Evolutionary conservation across 2,797 vertebrate species (phyloP), one percentile per base, ranked within the genome.

Genomic region (Octomys mimax): DNA sequence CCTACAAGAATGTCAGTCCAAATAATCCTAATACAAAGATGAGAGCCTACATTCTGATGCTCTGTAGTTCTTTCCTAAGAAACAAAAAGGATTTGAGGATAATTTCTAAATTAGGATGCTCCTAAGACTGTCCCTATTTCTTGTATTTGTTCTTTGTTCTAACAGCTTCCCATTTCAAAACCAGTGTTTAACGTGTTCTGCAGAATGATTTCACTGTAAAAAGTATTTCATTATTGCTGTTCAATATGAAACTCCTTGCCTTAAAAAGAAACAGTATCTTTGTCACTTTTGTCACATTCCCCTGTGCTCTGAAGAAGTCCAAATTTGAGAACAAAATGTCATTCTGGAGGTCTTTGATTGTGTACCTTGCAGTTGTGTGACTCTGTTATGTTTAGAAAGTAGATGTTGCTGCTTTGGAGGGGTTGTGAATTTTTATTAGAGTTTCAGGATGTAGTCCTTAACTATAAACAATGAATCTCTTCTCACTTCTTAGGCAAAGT

Each of bases 401-500:
- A 28, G 42, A 64, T 62, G 13, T 33, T 39, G 21, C 66, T 86
- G 24, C 70, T 54, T 71, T n/a, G 31, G 22, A n/a, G 39, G 64
- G 31, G 33, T 82, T n/a, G 75, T 18, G 31, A 73, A 61, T 46
- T 85, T 75, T 94, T 91, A 42, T 96, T 92, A 71, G 62, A 90
- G 49, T 64, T 92, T 89, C 14, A 78, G 66, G 28, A 87, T 66
- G 52, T 7, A 71, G 11, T 4, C 31, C 59, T 46, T 94, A 82
- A 75, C 59, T 91, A 70, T 19, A 59, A 66, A 85, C 79, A 93
- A 93, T 93, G 46, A 97, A 96, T 93, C 92, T 95, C 86, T 86
- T 97, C 92, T 95, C 88, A 92, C 33, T 57, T 83, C 93, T 90
- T 95, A 77, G 26, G 1, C 92, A 90, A 97, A 96, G 96, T 96